A percentile compares a stretch with the other conserved stretches of the same genome.
These are phyloP conservation scores for Apodemus speciosus DNA, from an alignment of 2,113 vertebrate genomes.

Conservation along the genomic window DNA sequence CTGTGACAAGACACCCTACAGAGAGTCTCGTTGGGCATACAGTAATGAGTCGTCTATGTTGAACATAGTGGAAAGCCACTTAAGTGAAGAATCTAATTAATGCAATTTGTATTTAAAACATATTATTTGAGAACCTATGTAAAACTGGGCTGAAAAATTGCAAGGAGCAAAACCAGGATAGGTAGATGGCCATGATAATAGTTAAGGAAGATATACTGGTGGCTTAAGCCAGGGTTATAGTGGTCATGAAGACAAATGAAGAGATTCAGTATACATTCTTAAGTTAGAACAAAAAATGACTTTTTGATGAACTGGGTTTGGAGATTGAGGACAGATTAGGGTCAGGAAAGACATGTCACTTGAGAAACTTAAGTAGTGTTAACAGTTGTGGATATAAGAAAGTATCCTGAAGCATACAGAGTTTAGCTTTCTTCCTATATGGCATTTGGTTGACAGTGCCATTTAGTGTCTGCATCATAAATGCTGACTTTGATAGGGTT, in stretches of 20 bases:
- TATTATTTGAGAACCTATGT: not conserved
- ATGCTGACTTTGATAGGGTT: constrained; percentile 28
- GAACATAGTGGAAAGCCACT: constrained; percentile 9
- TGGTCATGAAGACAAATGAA: not conserved
- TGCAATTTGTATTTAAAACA: constrained; percentile 19
- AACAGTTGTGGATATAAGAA: not conserved
- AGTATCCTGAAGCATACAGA: not conserved
- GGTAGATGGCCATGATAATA: not conserved
- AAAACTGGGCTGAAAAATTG: not conserved
- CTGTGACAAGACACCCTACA: not conserved
- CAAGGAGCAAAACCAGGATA: not conserved
- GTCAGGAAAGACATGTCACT: constrained; percentile 18
- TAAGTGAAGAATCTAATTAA: constrained; percentile 33
- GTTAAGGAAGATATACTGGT: not conserved
- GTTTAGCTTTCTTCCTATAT: not conserved
- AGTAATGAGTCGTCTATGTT: not conserved
- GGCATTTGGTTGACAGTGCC: not conserved
- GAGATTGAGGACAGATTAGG: not conserved
- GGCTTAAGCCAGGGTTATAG: not conserved
- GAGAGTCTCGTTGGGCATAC: not conserved
- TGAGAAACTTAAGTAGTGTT: not conserved
- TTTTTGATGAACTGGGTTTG: not conserved
- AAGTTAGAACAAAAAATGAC: constrained; percentile 27
- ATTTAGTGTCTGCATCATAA: not conserved
- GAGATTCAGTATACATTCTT: not conserved